phyloP scores from a whole-genome alignment of 2,888 invertebrate genomes.

The Cybosia mesomella region DNA sequence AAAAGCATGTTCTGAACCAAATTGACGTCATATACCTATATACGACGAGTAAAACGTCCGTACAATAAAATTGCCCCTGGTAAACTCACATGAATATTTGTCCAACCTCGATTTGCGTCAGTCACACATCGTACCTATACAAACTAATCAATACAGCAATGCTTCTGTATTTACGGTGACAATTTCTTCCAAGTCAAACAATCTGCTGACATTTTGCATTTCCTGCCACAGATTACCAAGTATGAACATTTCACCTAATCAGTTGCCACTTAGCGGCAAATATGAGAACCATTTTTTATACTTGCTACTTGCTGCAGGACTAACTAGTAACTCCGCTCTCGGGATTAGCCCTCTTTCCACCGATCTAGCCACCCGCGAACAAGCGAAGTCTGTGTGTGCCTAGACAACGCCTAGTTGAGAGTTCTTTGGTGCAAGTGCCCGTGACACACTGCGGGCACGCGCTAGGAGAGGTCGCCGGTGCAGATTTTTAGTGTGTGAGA shows the following conservation, averaged over 20 bases:
- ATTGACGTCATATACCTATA: no score
- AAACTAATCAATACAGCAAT: conserved; percentile 42
- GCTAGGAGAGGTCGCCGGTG: no score
- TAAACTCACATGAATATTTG: conserved; percentile 46
- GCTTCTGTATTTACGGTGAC: conserved; percentile 27
- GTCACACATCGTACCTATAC: conserved; percentile 32
- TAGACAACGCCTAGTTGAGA: no score
- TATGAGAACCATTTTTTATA: no score
- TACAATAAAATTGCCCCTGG: conserved; percentile 15
- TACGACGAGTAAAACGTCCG: not conserved
- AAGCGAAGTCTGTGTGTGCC: no score
- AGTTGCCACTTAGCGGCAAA: not conserved
- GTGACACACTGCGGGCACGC: no score
- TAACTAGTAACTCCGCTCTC: no score
- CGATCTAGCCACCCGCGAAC: no score
- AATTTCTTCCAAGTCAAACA: conserved; percentile 35
- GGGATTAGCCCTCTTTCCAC: no score
- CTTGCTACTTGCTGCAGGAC: no score
- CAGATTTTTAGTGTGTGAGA: no score
- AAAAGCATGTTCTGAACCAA: not conserved
- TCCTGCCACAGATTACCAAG: not conserved
- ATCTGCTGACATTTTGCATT: conserved; percentile 12
- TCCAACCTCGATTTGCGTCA: conserved; percentile 46
- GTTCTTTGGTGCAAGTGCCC: no score
- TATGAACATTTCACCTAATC: not conserved